Percentiles rank a stretch among this genome's conserved stretches.
These are phyloP conservation scores for Eurytoma californica DNA, from an alignment of 2,888 invertebrate genomes.

Conservation along the genomic window DNA sequence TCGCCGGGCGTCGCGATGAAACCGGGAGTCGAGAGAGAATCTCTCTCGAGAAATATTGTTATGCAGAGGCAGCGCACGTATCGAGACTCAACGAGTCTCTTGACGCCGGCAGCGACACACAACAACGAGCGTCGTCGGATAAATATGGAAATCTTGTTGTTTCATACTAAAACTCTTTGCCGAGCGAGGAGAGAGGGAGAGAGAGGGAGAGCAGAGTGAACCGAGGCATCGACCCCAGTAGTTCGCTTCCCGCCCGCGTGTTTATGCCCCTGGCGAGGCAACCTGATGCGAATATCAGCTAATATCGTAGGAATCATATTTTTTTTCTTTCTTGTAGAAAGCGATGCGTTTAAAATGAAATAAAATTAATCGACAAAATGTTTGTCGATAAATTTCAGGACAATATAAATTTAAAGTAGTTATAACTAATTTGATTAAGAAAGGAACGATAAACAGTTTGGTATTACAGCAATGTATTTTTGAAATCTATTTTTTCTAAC, in stretches of 20 bases:
- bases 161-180: conserved; percentile 61
- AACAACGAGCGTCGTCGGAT: conserved; percentile 52
- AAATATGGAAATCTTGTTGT: conserved; percentile 70
- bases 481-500: too few species aligned
- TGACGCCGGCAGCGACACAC: conserved; percentile 25
- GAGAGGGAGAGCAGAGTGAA: conserved; percentile 41
- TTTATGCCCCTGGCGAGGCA: too few species aligned
- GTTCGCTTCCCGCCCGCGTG: too few species aligned
- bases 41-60: conserved; percentile 52
- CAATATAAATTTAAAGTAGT: too few species aligned
- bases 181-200: neutral
- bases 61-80: conserved; percentile 49
- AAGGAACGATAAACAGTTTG: too few species aligned
- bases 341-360: too few species aligned
- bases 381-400: neutral
- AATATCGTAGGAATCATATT: too few species aligned
- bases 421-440: too few species aligned
- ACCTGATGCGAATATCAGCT: too few species aligned
- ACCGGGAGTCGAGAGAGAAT: conserved; percentile 3
- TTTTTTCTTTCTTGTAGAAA: too few species aligned
- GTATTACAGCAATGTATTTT: too few species aligned
- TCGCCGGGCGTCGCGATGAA: too few species aligned
- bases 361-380: neutral
- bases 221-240: conserved; percentile 7
- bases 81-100: conserved; percentile 51